phyloP scores from a whole-genome alignment of 2,113 vertebrate species.

The Cheilinus undulatus region DNA sequence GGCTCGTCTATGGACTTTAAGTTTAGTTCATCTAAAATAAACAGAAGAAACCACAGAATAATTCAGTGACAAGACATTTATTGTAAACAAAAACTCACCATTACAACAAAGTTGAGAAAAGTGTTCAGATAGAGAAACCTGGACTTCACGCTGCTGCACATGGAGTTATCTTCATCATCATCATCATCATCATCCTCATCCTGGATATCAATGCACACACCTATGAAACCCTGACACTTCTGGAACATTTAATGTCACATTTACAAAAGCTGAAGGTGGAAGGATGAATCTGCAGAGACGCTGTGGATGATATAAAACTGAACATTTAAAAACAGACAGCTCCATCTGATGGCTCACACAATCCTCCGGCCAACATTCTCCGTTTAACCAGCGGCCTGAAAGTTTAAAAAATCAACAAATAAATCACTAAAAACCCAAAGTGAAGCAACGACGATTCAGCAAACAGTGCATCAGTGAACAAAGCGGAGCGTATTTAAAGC shows the following conservation, averaged over 20 bases:
- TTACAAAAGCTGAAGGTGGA: neutral
- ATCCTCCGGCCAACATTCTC: neutral
- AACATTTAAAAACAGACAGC: neutral
- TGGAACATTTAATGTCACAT: neutral
- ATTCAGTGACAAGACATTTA: slow-evolving; percentile 85
- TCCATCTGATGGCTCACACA: neutral
- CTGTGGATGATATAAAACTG: neutral
- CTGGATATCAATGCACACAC: slow-evolving; percentile 81
- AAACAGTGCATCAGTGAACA: slow-evolving; percentile 10
- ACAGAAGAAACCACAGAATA: neutral
- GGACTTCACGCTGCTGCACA: slow-evolving; percentile 81
- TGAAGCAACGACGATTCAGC: slow-evolving; percentile 15
- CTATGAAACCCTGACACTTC: neutral
- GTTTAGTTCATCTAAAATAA: too few species aligned
- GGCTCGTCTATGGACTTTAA: too few species aligned
- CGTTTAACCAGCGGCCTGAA: slow-evolving; percentile 8
- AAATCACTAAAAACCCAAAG: neutral
- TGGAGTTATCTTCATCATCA: slow-evolving; percentile 79
- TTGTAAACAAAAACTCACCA: slow-evolving; percentile 89
- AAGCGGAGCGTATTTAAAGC: slow-evolving; percentile 17
- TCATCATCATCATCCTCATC: slow-evolving; percentile 67
- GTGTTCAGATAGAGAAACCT: slow-evolving; percentile 79
- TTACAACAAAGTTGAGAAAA: slow-evolving; percentile 86
- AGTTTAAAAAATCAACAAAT: slow-evolving; percentile 10
- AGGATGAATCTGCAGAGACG: neutral